phyloP scores from a whole-genome alignment of 2,888 invertebrate species.

The Mythimna impura region DNA sequence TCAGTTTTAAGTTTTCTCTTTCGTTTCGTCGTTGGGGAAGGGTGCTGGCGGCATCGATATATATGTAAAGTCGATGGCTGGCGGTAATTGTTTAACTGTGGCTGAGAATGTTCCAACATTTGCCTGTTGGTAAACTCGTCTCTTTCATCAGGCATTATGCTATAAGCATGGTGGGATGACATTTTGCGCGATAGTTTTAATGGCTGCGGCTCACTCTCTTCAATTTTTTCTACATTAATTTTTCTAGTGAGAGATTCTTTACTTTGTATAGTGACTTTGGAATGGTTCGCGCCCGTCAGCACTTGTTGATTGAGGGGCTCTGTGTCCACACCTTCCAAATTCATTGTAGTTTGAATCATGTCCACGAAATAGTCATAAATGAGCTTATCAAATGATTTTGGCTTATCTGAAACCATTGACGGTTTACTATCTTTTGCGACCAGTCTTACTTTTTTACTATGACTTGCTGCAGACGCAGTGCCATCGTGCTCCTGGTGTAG shows the following conservation, averaged over 20 bases:
- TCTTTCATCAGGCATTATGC: conserved; percentile 36
- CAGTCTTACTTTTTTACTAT: conserved; percentile 53
- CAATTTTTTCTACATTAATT: conserved; percentile 43
- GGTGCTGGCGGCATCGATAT: too few relatives aligned
- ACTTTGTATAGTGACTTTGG: conserved; percentile 71
- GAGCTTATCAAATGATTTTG: conserved; percentile 66
- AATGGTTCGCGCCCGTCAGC: conserved; percentile 41
- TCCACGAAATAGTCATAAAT: conserved; percentile 81
- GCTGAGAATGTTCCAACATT: conserved; percentile 18
- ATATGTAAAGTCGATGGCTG: too few relatives aligned
- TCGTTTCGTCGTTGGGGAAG: background rate
- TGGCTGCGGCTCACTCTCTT: background rate
- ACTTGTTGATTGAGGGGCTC: conserved; percentile 42
- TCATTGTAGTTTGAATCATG: conserved; percentile 77
- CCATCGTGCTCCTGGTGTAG: background rate
- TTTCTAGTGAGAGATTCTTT: conserved; percentile 73
- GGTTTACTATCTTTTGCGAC: conserved; percentile 59
- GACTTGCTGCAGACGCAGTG: background rate
- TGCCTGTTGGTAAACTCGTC: conserved; percentile 20
- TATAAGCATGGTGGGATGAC: conserved; percentile 44
- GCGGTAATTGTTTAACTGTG: background rate
- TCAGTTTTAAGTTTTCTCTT: conserved; percentile 45
- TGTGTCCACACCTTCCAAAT: conserved; percentile 70
- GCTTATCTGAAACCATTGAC: conserved; percentile 55
- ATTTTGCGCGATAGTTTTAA: conserved; percentile 13